Percentiles rank a stretch among this genome's conserved stretches.
These are phyloP conservation scores for Threskiornis aethiopicus DNA, from an alignment of 2,797 vertebrate genomes.

Conservation along the genomic window DNA sequence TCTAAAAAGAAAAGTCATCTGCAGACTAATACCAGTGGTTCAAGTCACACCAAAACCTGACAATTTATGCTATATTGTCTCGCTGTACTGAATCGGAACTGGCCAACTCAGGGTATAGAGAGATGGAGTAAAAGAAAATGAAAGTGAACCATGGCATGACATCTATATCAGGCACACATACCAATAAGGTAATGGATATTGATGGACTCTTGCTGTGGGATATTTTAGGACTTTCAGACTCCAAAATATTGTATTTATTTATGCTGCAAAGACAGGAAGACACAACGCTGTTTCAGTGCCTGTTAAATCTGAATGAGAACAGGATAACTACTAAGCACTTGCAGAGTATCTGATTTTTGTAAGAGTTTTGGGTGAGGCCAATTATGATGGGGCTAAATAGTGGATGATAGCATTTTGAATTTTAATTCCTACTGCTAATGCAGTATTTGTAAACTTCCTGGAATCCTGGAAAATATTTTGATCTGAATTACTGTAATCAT, in stretches of 20 bases:
- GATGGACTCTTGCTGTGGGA: not conserved
- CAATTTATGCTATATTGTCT: not conserved
- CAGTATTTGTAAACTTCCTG: conserved; percentile 41
- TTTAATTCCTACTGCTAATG: conserved; percentile 19
- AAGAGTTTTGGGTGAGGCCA: not conserved
- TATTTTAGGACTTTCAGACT: conserved; percentile 15
- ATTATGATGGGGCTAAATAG: not conserved
- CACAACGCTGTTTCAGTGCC: not conserved
- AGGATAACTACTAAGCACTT: not conserved
- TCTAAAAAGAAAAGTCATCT: not conserved
- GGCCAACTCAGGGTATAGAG: not conserved
- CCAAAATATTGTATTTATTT: conserved; percentile 13
- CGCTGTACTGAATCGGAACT: not conserved
- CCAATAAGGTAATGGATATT: conserved; percentile 36
- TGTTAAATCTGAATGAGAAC: not conserved
- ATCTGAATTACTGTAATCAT: conserved; percentile 29
- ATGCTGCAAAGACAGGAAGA: conserved; percentile 17
- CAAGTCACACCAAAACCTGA: not conserved
- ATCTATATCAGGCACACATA: not conserved
- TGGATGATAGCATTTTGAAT: not conserved
- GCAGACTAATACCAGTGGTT: not conserved
- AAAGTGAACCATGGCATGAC: not conserved
- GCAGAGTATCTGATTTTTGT: not conserved
- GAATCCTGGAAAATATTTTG: conserved; percentile 38
- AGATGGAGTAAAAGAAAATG: conserved; percentile 32